Percentiles rank a stretch among this genome's conserved stretches.
Conservation (phyloP, 2,113 vertebrate genomes). For the Mirounga angustirostris region DNA sequence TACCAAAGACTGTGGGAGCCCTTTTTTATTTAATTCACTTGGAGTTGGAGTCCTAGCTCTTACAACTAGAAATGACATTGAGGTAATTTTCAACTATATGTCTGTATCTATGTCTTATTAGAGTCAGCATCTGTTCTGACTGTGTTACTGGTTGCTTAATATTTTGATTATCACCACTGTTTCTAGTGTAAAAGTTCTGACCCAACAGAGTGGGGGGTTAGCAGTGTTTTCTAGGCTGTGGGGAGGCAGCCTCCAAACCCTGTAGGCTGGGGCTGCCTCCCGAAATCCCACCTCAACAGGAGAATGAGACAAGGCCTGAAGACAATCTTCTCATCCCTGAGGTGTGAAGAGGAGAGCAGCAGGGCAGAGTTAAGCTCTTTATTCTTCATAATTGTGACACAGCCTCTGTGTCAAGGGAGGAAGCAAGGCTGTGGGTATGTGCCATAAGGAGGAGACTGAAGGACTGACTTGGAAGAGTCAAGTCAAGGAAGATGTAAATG, state of each 20-base stretch:
- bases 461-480: not conserved
- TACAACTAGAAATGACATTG: not conserved
- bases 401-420: not conserved
- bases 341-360: not conserved
- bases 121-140: not conserved
- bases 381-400: not conserved
- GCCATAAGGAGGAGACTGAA: not conserved
- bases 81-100: not conserved
- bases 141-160: not conserved
- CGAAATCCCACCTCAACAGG: not conserved
- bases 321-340: not conserved
- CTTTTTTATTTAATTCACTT: not conserved
- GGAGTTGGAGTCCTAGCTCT: not conserved
- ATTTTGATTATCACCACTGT: not conserved
- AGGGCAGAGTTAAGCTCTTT: not conserved
- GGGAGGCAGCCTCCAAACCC: not conserved
- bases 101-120: not conserved
- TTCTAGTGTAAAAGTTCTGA: not conserved
- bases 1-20: not conserved
- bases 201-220: not conserved
- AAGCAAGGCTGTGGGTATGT: not conserved
- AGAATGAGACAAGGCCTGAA: not conserved
- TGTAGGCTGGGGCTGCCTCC: not conserved
- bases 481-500: not conserved
- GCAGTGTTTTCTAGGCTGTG: not conserved